Conservation (phyloP, 2,888 invertebrate species). For the Oeneis ivallda region DNA sequence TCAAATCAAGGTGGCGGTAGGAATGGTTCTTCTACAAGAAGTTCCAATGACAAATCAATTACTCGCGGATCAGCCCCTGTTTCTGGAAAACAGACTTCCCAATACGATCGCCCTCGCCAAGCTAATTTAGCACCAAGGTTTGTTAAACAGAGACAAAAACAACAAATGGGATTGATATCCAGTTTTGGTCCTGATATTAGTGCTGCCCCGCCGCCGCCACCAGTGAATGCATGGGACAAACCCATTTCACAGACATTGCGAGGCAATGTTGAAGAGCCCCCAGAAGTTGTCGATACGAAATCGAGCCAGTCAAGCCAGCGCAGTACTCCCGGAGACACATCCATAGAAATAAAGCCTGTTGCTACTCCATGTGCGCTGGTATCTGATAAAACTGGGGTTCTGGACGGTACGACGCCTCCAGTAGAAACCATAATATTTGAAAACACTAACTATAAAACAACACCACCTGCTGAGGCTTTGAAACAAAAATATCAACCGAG, state of each 20-base stretch:
- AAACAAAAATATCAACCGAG: conserved; percentile 83
- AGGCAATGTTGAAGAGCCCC: conserved; percentile 74
- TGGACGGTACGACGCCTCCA: conserved; percentile 89
- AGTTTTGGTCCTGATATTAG: conserved; percentile 79
- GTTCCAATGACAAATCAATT: conserved; percentile 67
- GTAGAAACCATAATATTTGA: conserved; percentile 95
- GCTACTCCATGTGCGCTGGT: conserved; percentile 53
- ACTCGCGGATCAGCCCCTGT: conserved; percentile 62
- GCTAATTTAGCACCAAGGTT: conserved; percentile 89
- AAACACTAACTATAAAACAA: conserved; percentile 93
- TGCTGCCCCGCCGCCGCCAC: conserved; percentile 84
- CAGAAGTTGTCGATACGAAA: conserved; percentile 59
- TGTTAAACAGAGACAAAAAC: conserved; percentile 86
- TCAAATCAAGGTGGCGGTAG: conserved; percentile 72
- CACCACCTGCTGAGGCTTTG: conserved; percentile 84
- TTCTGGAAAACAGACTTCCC: conserved; percentile 60
- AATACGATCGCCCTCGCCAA: conserved; percentile 78
- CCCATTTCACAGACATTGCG: conserved; percentile 87
- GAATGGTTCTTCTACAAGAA: conserved; percentile 71
- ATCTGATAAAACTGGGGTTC: conserved; percentile 79
- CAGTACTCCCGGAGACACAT: conserved; percentile 69
- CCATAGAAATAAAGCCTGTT: conserved; percentile 59
- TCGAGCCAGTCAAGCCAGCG: conserved; percentile 72
- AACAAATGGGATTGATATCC: conserved; percentile 69
- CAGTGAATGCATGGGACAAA: conserved; percentile 93